These are phyloP conservation scores for Gallinago undulata DNA, from an alignment of 2,113 vertebrate genomes.

Conservation along the genomic window DNA sequence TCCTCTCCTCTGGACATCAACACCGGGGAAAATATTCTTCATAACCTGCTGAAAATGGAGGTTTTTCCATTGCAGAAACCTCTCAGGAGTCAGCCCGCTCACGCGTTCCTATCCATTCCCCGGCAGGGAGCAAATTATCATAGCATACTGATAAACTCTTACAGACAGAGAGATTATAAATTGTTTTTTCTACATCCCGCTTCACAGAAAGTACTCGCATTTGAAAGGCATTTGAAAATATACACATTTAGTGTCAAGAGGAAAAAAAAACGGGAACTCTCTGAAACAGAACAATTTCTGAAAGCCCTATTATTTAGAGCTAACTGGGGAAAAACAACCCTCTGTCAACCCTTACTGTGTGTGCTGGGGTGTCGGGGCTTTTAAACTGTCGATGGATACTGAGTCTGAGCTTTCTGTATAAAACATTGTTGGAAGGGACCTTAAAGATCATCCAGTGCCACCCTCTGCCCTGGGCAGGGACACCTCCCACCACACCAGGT, in stretches of 20 bases:
- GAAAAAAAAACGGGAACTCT: not conserved
- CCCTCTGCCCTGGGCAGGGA: too few species aligned
- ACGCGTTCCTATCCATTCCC: not conserved
- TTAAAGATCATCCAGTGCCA: too few species aligned
- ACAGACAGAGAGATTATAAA: not conserved
- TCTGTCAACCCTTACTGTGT: not conserved
- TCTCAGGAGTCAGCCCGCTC: not conserved
- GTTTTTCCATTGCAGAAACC: not conserved
- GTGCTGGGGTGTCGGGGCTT: not conserved
- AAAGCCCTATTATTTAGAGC: not conserved
- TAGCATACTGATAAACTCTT: not conserved
- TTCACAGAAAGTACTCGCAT: not conserved
- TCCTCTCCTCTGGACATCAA: not conserved
- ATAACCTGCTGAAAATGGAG: rapidly evolving
- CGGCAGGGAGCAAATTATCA: not conserved
- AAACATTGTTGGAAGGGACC: not conserved
- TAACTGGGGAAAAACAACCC: not conserved
- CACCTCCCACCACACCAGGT: too few species aligned
- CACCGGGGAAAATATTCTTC: rapidly evolving
- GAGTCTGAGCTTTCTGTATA: not conserved
- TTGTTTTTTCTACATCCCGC: not conserved
- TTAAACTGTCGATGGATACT: not conserved
- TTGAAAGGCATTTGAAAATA: not conserved
- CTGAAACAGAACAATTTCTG: not conserved
- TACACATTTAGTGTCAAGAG: not conserved